Evolutionary conservation across 2,797 vertebrate species (phyloP), one percentile per base, ranked within the genome.

Genomic region (Alectoris magna): DNA sequence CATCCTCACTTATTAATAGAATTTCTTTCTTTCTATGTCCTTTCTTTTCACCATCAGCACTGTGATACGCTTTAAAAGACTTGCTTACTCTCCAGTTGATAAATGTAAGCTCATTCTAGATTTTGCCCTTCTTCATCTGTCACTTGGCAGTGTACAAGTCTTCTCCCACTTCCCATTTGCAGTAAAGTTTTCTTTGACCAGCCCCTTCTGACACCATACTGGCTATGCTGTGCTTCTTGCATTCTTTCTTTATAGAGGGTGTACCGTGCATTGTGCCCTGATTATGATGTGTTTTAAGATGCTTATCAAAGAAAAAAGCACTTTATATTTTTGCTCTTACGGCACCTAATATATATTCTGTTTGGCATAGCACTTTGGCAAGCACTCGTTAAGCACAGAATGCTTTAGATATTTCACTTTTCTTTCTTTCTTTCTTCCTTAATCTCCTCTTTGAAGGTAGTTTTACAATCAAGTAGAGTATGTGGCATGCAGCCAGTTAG

Each of bases 391-490:
- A 92, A 64, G 55, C 23, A 70, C 16, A 19, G 41, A 92, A 78
- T 76, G 23, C 24, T 88, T 84, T 62, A 53, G 34, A 87, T 39
- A 3, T 36, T 92, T 93, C n/a, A 63, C 15, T 63, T 91, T 53
- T 53, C 51, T 29, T 27, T 94, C 94, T 91, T 29, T 53, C 51
- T 53, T 27, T 94, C 94, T 73, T 87, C 88, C 78, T 96, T 89
- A 78, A 92, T 64, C 34, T 76, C 9, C 51, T 75, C 64, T 93
- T 86, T 63, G 67, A 76, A 93, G 86, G 75, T 87, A 76, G 14
- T 94, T 96, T 96, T 87, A 62, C 59, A 90, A 89, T 39, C 16
- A 39, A 96, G 56, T 74, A 78, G 34, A 74, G 27, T 80, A 58
- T 93, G 96, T 94, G 93, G 71, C 60, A 43, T 58, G 64, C 59